A percentile compares a stretch with the other conserved stretches of the same genome.
These are phyloP conservation scores for Colius striatus DNA, from an alignment of 2,113 vertebrate species.

Conservation along the genomic window DNA sequence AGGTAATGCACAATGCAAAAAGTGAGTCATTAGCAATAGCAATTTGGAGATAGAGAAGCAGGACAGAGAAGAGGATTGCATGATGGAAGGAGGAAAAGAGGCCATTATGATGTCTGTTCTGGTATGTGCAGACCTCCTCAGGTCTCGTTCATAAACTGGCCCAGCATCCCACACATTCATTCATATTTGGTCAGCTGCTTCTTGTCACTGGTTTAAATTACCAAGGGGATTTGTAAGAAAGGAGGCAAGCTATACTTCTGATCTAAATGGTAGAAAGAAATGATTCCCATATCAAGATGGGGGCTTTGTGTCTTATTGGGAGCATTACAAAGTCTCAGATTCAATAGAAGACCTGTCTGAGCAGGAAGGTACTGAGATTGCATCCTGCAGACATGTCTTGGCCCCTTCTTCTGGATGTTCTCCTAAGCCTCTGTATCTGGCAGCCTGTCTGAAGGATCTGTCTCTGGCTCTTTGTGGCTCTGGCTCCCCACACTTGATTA, in stretches of 20 bases:
- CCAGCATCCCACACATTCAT: background rate
- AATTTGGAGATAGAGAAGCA: background rate
- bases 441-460: no score
- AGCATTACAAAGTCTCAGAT: background rate
- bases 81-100: background rate
- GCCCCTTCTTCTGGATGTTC: background rate
- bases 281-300: background rate
- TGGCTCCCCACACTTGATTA: background rate
- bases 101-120: background rate
- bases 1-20: background rate
- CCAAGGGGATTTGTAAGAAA: no score
- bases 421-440: no score
- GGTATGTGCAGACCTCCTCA: background rate
- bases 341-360: background rate
- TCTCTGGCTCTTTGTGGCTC: background rate
- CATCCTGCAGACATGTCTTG: background rate
- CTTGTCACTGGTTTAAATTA: background rate
- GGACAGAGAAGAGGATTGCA: no score
- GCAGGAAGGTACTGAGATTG: background rate
- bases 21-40: background rate
- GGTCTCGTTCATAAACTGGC: background rate
- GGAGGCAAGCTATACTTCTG: no score
- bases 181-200: background rate
- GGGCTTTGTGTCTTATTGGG: background rate
- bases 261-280: accelerated